Percentiles rank a stretch among this genome's conserved stretches.
phyloP scores from a whole-genome alignment of 2,113 vertebrate genomes.

The Butorides virescens region DNA sequence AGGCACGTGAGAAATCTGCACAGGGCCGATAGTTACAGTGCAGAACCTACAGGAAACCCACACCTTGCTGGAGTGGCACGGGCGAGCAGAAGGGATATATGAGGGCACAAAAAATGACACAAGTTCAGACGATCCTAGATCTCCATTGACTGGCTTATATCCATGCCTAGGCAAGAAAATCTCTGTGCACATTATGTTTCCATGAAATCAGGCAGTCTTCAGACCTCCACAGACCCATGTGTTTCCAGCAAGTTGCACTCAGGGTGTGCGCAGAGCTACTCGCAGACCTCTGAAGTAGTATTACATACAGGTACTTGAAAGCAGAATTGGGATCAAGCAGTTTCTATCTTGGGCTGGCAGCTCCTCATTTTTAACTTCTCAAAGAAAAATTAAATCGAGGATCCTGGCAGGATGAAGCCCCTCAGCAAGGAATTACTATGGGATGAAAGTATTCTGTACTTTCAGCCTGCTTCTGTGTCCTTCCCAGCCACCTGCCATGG shows the following conservation, averaged over 20 bases:
- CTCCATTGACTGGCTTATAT: not conserved
- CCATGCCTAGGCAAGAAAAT: not conserved
- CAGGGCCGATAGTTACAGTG: not conserved
- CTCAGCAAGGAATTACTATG: not conserved
- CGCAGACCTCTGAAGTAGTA: not conserved
- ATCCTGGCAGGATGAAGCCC: not conserved
- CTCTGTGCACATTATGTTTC: not conserved
- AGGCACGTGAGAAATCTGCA: not conserved
- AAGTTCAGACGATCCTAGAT: not conserved
- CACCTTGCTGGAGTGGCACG: not conserved
- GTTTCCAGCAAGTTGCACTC: not conserved
- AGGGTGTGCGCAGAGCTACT: accelerated
- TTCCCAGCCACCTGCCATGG: not conserved
- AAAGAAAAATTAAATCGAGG: not conserved
- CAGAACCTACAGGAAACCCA: not conserved
- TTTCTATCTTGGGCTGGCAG: not conserved
- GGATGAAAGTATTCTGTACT: not conserved
- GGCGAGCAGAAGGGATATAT: not conserved
- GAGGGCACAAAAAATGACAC: not conserved
- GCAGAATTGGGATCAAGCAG: not conserved
- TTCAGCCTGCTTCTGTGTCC: not conserved
- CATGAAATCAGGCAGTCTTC: not conserved
- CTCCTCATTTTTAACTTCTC: not conserved
- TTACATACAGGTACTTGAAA: not conserved
- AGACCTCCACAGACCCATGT: not conserved